Evolutionary conservation across 2,797 vertebrate species (phyloP).

Genomic region (Australoheros facetus): DNA sequence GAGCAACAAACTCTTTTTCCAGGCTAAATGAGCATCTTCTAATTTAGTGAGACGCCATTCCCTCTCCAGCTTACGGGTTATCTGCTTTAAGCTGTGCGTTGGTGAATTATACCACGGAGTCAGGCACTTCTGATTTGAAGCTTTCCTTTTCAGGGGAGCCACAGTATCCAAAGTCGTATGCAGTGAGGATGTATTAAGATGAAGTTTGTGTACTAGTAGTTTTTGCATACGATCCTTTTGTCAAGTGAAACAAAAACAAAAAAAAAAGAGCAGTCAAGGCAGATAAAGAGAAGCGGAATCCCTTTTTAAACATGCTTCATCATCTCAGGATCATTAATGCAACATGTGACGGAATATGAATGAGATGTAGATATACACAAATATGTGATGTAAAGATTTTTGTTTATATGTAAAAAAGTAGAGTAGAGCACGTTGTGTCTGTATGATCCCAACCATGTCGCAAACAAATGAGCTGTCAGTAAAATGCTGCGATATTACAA

Average conservation of each 20-base stretch:
- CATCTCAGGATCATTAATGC: background rate
- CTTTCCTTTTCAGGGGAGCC: no score
- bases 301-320: accelerated
- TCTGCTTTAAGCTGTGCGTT: no score
- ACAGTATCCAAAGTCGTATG: no score
- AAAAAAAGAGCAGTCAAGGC: background rate
- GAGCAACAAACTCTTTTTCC: no score
- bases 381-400: background rate
- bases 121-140: no score
- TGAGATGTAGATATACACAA: background rate
- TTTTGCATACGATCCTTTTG: no score
- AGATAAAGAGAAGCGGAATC: background rate
- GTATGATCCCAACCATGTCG: background rate
- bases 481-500: background rate
- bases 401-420: background rate
- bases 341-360: background rate
- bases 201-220: background rate
- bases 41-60: no score
- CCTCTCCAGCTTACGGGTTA: no score
- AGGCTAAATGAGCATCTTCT: no score
- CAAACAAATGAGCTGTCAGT: background rate
- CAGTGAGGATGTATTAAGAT: background rate
- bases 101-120: no score
- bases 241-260: accelerated
- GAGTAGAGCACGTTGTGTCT: background rate